Percentiles rank a stretch among this genome's conserved stretches.
Conservation (phyloP, 2,888 invertebrate species). For the Pristionchus japonicus region DNA sequence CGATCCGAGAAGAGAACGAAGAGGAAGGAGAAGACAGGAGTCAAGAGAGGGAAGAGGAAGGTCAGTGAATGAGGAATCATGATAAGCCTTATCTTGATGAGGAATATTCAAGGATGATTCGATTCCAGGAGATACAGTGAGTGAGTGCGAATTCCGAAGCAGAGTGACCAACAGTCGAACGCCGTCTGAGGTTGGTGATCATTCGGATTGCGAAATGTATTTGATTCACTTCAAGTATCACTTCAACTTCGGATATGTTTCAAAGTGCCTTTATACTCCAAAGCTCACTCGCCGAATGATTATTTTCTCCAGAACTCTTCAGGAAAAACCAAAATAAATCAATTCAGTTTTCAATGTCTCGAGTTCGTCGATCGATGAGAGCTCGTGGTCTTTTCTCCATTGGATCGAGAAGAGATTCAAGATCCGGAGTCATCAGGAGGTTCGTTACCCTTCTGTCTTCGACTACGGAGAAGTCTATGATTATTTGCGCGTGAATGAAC, state of each 20-base stretch:
- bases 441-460: too few species aligned
- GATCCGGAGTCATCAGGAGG: conserved; percentile 44
- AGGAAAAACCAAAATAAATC: background rate
- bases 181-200: conserved; percentile 54
- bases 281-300: too few species aligned
- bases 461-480: too few species aligned
- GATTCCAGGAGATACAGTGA: background rate
- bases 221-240: background rate
- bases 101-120: conserved; percentile 8
- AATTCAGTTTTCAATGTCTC: conserved; percentile 54
- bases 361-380: conserved; percentile 56
- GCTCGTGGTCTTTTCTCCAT: conserved; percentile 47
- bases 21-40: conserved; percentile 50
- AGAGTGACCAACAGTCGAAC: conserved; percentile 42
- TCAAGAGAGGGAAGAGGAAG: conserved; percentile 50
- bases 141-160: background rate
- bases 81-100: background rate
- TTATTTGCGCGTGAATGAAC: too few species aligned
- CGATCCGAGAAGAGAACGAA: conserved; percentile 46
- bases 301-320: too few species aligned
- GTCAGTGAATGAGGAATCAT: background rate
- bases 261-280: too few species aligned
- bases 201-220: background rate
- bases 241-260: too few species aligned
- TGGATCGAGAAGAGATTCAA: conserved; percentile 20